phyloP scores from a whole-genome alignment of 1,140 invertebrate species.

The Asobara japonica region DNA sequence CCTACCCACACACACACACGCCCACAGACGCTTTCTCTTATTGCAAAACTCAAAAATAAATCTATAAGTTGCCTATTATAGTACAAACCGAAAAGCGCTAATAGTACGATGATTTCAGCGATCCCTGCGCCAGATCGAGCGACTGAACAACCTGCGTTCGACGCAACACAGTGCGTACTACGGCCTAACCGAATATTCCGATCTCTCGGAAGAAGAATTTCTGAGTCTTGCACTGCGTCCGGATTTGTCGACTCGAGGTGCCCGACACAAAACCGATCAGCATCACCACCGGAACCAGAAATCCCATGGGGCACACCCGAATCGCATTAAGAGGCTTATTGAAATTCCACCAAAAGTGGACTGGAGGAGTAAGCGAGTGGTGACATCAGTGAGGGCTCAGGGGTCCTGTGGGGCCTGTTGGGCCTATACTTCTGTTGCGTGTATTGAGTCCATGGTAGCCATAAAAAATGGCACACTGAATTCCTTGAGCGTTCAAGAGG shows the following conservation, averaged over 20 bases:
- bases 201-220: slow-evolving; percentile 80
- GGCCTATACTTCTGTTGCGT: slow-evolving; percentile 84
- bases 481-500: slow-evolving; percentile 80
- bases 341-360: slow-evolving; percentile 51
- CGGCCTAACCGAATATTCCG: slow-evolving; percentile 79
- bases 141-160: slow-evolving; percentile 69
- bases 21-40: no score
- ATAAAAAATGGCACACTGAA: slow-evolving; percentile 72
- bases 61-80: not conserved
- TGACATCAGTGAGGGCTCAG: slow-evolving; percentile 79
- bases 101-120: slow-evolving; percentile 62
- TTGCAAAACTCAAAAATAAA: not conserved
- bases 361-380: slow-evolving; percentile 76
- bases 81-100: no score
- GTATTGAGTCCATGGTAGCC: slow-evolving; percentile 81
- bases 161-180: slow-evolving; percentile 72
- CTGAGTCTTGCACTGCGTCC: slow-evolving; percentile 64
- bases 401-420: slow-evolving; percentile 86
- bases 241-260: slow-evolving; percentile 46
- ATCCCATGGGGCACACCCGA: not conserved
- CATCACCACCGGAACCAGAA: slow-evolving; percentile 46
- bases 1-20: no score
- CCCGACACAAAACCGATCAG: slow-evolving; percentile 45
- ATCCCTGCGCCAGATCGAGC: slow-evolving; percentile 71
- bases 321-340: slow-evolving; percentile 45